Evolutionary conservation across 2,888 invertebrate species (phyloP).

Genomic region (Selenia dentaria): DNA sequence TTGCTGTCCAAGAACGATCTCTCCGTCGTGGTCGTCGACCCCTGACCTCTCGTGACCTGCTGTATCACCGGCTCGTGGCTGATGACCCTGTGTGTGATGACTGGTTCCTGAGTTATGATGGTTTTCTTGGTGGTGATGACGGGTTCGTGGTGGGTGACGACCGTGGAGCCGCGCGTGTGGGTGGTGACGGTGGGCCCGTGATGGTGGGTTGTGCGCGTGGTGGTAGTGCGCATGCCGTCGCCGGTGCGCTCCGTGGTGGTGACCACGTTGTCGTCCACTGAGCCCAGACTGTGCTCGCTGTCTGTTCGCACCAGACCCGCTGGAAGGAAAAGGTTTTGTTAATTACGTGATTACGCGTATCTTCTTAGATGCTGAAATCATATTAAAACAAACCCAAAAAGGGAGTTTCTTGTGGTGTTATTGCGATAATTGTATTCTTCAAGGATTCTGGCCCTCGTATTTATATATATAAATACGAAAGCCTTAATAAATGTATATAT

Average conservation of each 20-base stretch:
- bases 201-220: conserved; percentile 44
- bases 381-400: too few relatives aligned
- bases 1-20: conserved; percentile 89
- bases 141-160: conserved; percentile 32
- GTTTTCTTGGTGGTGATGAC: conserved; percentile 28
- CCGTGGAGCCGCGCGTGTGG: conserved; percentile 17
- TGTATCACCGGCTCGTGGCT: conserved; percentile 23
- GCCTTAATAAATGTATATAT: too few relatives aligned
- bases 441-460: too few relatives aligned
- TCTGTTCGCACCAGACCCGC: conserved; percentile 64
- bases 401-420: too few relatives aligned
- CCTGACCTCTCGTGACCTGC: conserved; percentile 22
- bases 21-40: conserved; percentile 42
- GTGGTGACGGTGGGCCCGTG: conserved; percentile 31
- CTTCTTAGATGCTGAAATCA: too few relatives aligned
- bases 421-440: too few relatives aligned
- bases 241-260: conserved; percentile 49
- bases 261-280: conserved; percentile 59
- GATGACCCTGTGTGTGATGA: conserved; percentile 8
- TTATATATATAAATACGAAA: too few relatives aligned
- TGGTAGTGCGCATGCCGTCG: conserved; percentile 49
- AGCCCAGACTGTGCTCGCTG: conserved; percentile 72
- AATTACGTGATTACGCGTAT: too few relatives aligned
- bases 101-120: conserved; percentile 15
- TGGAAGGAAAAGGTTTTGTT: too few relatives aligned